Evolutionary conservation across 2,113 vertebrate species (phyloP).

Genomic region (Neomonachus schauinslandi): DNA sequence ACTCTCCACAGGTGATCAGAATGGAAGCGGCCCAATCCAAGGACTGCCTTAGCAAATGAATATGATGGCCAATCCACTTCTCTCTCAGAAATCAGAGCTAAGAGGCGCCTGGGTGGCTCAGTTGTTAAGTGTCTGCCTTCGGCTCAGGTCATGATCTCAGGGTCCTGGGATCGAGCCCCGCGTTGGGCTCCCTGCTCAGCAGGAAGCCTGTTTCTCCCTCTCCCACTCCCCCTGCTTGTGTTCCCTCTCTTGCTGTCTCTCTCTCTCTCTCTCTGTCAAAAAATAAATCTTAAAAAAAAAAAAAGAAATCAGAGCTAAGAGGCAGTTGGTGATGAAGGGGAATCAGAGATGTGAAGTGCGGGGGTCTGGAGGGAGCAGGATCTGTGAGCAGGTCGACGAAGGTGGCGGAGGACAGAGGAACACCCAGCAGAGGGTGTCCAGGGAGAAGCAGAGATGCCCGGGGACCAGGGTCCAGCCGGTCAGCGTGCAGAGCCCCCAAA

Average conservation of each 20-base stretch:
- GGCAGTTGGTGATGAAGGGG: accelerated
- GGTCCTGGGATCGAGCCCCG: no score
- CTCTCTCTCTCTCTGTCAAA: no score
- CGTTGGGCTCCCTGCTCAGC: no score
- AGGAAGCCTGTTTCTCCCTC: no score
- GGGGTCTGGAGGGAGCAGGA: not conserved
- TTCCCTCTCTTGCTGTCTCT: no score
- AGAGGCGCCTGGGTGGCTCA: not conserved
- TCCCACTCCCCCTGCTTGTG: no score
- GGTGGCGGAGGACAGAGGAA: no score
- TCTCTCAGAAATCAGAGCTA: not conserved
- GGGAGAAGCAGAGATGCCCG: not conserved
- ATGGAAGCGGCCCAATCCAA: not conserved
- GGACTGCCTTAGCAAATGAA: not conserved
- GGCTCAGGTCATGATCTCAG: no score
- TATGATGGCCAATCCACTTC: no score
- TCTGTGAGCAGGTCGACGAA: not conserved
- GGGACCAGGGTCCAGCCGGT: accelerated
- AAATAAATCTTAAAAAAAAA: no score
- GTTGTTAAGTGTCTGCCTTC: no score
- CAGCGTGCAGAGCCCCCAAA: accelerated
- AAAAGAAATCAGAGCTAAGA: not conserved
- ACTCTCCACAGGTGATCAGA: not conserved
- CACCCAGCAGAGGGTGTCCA: accelerated
- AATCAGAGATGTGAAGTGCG: accelerated